Evolutionary conservation across 2,113 vertebrate genomes (phyloP).

Genomic region (Gambusia holbrooki): DNA sequence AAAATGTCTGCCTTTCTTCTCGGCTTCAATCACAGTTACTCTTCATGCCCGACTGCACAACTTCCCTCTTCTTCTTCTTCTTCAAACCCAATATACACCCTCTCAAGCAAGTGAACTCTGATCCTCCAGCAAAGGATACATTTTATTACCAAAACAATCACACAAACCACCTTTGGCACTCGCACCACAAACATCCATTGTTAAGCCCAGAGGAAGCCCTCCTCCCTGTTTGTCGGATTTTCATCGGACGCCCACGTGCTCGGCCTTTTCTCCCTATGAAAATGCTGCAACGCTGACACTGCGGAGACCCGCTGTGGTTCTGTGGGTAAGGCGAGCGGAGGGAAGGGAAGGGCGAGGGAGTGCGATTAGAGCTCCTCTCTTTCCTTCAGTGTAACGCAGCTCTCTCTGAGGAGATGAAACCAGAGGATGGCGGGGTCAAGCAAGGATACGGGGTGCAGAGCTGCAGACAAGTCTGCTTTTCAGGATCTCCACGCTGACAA

Average conservation of each 20-base stretch:
- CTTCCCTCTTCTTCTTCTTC: slow-evolving; percentile 20
- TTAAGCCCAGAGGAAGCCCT: slow-evolving; percentile 48
- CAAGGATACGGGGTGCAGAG: slow-evolving; percentile 68
- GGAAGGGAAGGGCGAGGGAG: slow-evolving; percentile 34
- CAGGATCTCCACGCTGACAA: slow-evolving; percentile 77
- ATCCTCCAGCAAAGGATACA: slow-evolving; percentile 38
- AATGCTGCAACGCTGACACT: slow-evolving; percentile 43
- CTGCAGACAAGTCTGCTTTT: slow-evolving; percentile 74
- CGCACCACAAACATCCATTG: slow-evolving; percentile 39
- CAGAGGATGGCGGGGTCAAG: slow-evolving; percentile 61
- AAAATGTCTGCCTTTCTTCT: slow-evolving; percentile 12
- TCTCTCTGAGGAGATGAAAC: slow-evolving; percentile 59
- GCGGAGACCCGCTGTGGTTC: slow-evolving; percentile 51
- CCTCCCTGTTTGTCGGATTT: slow-evolving; percentile 37
- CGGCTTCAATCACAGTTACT: slow-evolving; percentile 43
- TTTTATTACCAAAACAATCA: slow-evolving; percentile 59
- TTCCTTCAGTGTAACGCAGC: slow-evolving; percentile 60
- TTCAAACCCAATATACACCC: slow-evolving; percentile 14
- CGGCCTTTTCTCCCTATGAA: slow-evolving; percentile 55
- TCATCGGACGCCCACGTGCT: slow-evolving; percentile 57
- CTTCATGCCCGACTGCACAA: slow-evolving; percentile 16
- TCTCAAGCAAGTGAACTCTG: slow-evolving; percentile 31
- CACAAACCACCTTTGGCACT: slow-evolving; percentile 52
- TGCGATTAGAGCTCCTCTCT: slow-evolving; percentile 49
- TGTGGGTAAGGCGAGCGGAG: slow-evolving; percentile 43